A percentile compares a stretch with the other conserved stretches of the same genome.
Evolutionary conservation across 1,140 invertebrate species (phyloP).

Genomic region (Drosophila mauritiana): DNA sequence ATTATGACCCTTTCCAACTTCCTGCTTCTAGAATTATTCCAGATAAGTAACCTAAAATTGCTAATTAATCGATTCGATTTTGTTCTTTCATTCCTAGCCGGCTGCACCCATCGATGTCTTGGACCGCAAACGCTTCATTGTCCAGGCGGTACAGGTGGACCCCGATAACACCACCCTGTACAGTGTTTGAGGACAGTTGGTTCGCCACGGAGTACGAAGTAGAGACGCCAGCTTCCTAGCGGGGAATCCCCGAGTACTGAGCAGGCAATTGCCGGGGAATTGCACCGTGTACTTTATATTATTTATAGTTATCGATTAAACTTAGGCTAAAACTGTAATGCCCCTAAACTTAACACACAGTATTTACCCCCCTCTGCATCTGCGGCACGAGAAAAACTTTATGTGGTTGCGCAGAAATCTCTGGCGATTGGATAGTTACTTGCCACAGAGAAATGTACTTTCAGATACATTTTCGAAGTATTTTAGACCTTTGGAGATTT

Average conservation of each 20-base stretch:
- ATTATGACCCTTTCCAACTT: not conserved
- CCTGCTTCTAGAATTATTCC: not conserved
- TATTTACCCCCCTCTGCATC: not conserved
- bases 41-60: not conserved
- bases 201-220: constrained; percentile 7
- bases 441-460: not conserved
- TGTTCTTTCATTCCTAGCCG: constrained; percentile 23
- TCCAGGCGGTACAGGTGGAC: constrained; percentile 76
- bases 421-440: not conserved
- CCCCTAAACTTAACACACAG: constrained; percentile 5
- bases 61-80: not conserved
- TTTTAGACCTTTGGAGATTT: not conserved
- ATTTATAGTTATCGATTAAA: constrained; percentile 44
- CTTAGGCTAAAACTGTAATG: constrained; percentile 13
- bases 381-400: not conserved
- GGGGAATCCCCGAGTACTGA: constrained; percentile 36
- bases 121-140: constrained; percentile 78
- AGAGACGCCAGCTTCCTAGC: constrained; percentile 16
- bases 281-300: constrained; percentile 40
- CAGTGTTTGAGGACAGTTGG: constrained; percentile 37
- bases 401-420: not conserved
- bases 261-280: constrained; percentile 16
- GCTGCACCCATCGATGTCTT: constrained; percentile 35
- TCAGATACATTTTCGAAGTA: not conserved
- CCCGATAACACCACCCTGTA: constrained; percentile 77